Base-by-base conservation (phyloP, 2,888 invertebrate genomes). In the Agriopis marginaria region DNA sequence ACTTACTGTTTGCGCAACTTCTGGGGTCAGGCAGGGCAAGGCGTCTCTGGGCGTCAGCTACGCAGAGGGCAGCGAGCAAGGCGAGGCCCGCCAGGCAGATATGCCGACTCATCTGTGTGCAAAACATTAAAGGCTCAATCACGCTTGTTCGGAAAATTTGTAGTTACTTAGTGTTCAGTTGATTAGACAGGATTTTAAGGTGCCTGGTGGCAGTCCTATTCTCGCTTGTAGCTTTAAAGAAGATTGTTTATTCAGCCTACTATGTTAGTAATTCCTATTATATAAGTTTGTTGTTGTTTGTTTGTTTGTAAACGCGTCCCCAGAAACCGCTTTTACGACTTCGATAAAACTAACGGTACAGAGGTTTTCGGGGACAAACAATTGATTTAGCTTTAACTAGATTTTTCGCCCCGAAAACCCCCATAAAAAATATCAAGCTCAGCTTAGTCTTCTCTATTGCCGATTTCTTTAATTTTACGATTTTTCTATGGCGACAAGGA, bases 1-100 rank as follows among this genome's bases (percentile, higher is more conserved):
- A 96, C 97, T 96, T 95, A 98, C 98, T 96, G 91, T 97, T 98
- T 71, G 97, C 96, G 91, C 98, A 98, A 92, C 98, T 98, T 87
- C 97, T 96, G 51, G 98, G 97, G 93, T 98, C 98, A 64, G 98
- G 98, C 77, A 98, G 94, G 42, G 98, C 98, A 73, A 98, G 95
- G 76, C 98, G 96, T 81, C 98, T 96, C 90, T 98, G 98, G 69
- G 97, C 98, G 84, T 96, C 94, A 84, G 96, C 96, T 79, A 97
- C 88, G 79, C 96, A 95, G 71, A 97, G 93, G 82, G 97, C 95
- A 86, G 95, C 92, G 80, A 96, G 80, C 81, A 94, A 80, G 75
- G 85, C 89, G 70, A 85, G 86, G 74, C 87, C 87, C 71, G 88
- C 90, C 81, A 93, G 81, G 82, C 87, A 89, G 75, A 83, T 79